phyloP scores from a whole-genome alignment of 2,797 vertebrate species.

The Anguilla anguilla region DNA sequence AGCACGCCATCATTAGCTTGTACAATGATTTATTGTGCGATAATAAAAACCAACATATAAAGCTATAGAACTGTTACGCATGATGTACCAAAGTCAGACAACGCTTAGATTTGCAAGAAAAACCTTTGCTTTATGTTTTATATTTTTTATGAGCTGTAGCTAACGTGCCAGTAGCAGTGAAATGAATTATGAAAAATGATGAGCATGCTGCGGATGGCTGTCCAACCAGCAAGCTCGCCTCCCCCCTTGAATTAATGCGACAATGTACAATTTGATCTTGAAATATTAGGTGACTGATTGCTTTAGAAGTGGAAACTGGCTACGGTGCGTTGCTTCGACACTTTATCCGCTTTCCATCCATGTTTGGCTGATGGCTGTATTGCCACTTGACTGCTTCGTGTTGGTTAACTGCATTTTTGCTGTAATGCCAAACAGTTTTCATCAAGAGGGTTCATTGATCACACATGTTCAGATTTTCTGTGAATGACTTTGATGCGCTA shows the following conservation, averaged over 20 bases:
- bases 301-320: neutral
- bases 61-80: neutral
- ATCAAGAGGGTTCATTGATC: neutral
- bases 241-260: neutral
- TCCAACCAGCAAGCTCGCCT: neutral
- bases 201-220: neutral
- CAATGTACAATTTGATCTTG: neutral
- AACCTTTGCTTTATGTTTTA: neutral
- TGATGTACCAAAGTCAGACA: slow-evolving; percentile 9
- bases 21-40: neutral
- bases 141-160: neutral
- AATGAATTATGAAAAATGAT: neutral
- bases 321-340: neutral
- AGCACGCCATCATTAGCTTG: neutral
- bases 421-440: neutral
- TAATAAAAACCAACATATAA: neutral
- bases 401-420: neutral
- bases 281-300: neutral
- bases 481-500: neutral
- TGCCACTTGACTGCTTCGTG: neutral
- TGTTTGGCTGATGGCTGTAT: neutral
- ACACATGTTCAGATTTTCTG: neutral
- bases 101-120: neutral
- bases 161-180: neutral
- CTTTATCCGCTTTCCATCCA: neutral